phyloP scores from a whole-genome alignment of 2,888 invertebrate genomes.

The Drosophila phalerata region DNA sequence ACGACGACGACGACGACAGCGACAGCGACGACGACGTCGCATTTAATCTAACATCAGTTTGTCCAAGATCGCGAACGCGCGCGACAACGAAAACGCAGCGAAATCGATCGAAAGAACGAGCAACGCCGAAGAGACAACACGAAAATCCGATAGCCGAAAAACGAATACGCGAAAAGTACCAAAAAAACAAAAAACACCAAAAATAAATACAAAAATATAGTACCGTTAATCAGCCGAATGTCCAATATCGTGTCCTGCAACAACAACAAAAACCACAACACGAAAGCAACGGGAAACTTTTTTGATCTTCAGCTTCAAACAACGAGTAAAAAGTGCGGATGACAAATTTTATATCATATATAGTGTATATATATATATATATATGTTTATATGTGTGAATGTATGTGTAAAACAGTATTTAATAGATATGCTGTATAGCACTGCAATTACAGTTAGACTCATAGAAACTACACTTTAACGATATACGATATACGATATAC shows the following conservation, averaged over 20 bases:
- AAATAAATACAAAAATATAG: not conserved
- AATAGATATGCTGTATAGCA: not conserved
- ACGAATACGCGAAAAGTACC: conserved; percentile 6
- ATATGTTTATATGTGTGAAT: not conserved
- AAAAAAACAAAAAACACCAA: not conserved
- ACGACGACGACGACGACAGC: conserved; percentile 1
- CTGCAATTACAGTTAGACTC: conserved; percentile 6
- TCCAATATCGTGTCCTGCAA: conserved; percentile 16
- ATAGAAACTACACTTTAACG: conserved; percentile 8
- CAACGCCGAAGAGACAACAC: conserved; percentile 13
- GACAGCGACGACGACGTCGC: conserved; percentile 18
- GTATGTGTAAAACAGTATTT: not conserved
- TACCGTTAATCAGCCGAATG: conserved; percentile 12
- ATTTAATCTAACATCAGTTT: conserved; percentile 77
- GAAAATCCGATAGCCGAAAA: conserved; percentile 6
- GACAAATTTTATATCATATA: not conserved
- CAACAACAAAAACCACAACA: conserved; percentile 1
- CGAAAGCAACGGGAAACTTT: not conserved
- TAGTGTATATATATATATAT: not conserved
- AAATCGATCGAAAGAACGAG: conserved; percentile 11
- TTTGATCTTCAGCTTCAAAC: not conserved
- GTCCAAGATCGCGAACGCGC: conserved; percentile 80
- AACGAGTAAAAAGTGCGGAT: conserved; percentile 1
- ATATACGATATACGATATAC: conserved; percentile 4
- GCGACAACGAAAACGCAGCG: conserved; percentile 45